These are phyloP conservation scores for Stegastes partitus DNA, from an alignment of 2,113 vertebrate species.

Conservation along the genomic window DNA sequence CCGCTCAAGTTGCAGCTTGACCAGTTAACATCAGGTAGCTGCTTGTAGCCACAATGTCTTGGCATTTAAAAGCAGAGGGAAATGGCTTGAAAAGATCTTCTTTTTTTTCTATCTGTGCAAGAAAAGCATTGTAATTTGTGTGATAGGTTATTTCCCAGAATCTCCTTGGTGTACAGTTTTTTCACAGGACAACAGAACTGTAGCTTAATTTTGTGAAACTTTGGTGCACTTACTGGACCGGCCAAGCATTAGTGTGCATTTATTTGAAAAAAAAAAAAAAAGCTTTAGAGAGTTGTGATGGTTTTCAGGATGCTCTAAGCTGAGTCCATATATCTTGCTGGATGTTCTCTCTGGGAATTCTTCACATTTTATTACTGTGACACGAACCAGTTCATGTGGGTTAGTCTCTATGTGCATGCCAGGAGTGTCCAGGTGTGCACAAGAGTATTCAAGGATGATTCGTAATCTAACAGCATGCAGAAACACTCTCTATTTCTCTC, in stretches of 20 bases:
- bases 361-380: conserved; percentile 12
- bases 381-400: conserved; percentile 16
- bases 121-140: background rate
- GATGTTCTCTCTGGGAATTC: conserved; percentile 14
- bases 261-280: too few species aligned
- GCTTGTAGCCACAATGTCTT: background rate
- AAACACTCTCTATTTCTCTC: background rate
- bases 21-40: background rate
- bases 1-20: background rate
- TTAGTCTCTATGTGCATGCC: conserved; percentile 9
- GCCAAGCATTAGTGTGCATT: background rate
- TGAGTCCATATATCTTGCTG: conserved; percentile 4
- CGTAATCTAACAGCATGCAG: background rate
- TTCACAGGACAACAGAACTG: background rate
- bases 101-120: background rate
- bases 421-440: conserved; percentile 31
- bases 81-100: background rate
- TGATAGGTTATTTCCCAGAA: background rate
- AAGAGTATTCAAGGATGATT: background rate
- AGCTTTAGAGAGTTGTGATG: background rate
- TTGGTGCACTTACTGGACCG: background rate
- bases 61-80: background rate
- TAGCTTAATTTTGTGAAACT: background rate
- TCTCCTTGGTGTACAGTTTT: background rate
- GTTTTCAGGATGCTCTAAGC: background rate